phyloP scores from a whole-genome alignment of 2,888 invertebrate species.

The Athalia cordata region DNA sequence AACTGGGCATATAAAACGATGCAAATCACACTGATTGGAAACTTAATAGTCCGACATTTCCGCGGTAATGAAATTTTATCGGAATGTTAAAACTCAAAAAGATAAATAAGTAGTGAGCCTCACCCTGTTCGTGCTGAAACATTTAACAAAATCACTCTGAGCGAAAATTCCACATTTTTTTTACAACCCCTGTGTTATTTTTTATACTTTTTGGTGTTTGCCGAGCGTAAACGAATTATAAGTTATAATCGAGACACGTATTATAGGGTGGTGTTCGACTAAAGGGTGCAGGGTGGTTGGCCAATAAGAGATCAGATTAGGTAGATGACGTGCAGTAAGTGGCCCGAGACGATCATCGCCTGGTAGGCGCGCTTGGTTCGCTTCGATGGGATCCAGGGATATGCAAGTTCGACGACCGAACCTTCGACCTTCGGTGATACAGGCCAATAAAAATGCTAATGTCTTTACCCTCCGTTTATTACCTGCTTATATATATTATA shows the following conservation, averaged over 20 bases:
- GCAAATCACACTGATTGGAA: conserved; percentile 40
- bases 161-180: too few relatives aligned
- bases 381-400: conserved; percentile 4
- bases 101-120: too few relatives aligned
- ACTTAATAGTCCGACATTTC: conserved; percentile 38
- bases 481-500: neutral
- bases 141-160: too few relatives aligned
- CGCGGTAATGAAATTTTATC: conserved; percentile 42
- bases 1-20: conserved; percentile 37
- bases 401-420: neutral
- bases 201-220: neutral
- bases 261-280: neutral
- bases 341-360: conserved; percentile 10
- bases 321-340: neutral
- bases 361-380: conserved; percentile 6
- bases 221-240: neutral
- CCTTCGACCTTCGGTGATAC: conserved; percentile 12
- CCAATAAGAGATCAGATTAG: neutral
- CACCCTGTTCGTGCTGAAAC: conserved; percentile 2
- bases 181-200: too few relatives aligned
- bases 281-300: conserved; percentile 1
- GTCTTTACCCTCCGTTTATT: neutral
- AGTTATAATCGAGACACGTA: conserved; percentile 3
- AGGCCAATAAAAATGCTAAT: conserved; percentile 42
- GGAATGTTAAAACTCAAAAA: conserved; percentile 31